phyloP scores from a whole-genome alignment of 2,888 invertebrate species.

The Drosophila mimica region DNA sequence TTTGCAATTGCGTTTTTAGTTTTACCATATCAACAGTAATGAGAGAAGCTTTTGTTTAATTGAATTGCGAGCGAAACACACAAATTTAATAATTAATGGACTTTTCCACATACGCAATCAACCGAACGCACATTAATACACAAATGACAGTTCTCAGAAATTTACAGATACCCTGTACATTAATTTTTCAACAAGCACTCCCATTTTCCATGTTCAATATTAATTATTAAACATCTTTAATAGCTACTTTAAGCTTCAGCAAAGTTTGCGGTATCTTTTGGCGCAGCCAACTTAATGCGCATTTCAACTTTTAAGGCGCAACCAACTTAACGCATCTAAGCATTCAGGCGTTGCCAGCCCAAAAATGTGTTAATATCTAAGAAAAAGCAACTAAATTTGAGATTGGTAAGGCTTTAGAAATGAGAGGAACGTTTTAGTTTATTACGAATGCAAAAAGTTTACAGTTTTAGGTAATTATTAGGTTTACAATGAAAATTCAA shows the following conservation, averaged over 20 bases:
- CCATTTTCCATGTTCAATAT: not conserved
- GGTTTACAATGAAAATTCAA: not conserved
- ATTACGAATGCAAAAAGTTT: not conserved
- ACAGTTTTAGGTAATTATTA: not conserved
- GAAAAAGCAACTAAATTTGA: not conserved
- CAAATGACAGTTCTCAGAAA: slow-evolving; percentile 8
- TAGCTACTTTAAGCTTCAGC: not conserved
- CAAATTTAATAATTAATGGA: slow-evolving; percentile 60
- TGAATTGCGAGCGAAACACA: slow-evolving; percentile 61
- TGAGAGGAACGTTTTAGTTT: not conserved
- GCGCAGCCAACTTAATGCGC: not conserved
- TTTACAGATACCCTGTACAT: slow-evolving; percentile 21
- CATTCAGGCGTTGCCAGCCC: not conserved
- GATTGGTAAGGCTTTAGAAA: not conserved
- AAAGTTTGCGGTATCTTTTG: not conserved
- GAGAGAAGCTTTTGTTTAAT: slow-evolving; percentile 62
- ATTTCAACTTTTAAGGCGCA: slow-evolving; percentile 1
- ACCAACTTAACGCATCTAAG: slow-evolving; percentile 2
- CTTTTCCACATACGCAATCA: slow-evolving; percentile 44
- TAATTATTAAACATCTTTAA: not conserved
- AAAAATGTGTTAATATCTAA: not conserved
- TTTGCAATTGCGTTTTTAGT: slow-evolving; percentile 19
- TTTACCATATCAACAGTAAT: slow-evolving; percentile 22
- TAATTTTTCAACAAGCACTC: not conserved
- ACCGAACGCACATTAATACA: slow-evolving; percentile 34